These are phyloP conservation scores for Chromobotia macracanthus DNA, from an alignment of 2,797 vertebrate species.

Conservation along the genomic window DNA sequence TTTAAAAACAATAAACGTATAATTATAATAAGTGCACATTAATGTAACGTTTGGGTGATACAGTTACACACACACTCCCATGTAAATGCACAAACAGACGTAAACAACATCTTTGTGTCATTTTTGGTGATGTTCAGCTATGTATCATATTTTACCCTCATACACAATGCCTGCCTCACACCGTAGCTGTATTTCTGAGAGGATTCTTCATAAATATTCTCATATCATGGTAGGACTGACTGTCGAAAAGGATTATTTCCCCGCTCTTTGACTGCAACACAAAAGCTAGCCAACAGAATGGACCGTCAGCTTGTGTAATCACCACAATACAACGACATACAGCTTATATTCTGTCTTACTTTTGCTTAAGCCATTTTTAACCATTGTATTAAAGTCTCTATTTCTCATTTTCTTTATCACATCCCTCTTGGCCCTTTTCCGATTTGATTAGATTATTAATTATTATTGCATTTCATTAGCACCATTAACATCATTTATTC, in stretches of 20 bases:
- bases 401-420: constrained; percentile 41
- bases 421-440: constrained; percentile 61
- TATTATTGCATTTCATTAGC: constrained; percentile 73
- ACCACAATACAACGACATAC: constrained; percentile 73
- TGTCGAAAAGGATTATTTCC: constrained; percentile 59
- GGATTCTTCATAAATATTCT: constrained; percentile 56
- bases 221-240: constrained; percentile 51
- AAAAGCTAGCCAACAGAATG: constrained; percentile 66
- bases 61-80: not conserved
- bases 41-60: not conserved
- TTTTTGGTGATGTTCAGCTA: constrained; percentile 46
- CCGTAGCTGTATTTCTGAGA: constrained; percentile 51
- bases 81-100: constrained; percentile 37
- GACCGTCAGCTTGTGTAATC: constrained; percentile 79
- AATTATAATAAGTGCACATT: not conserved
- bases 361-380: constrained; percentile 76
- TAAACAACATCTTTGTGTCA: constrained; percentile 43
- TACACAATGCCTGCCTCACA: constrained; percentile 48
- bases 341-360: constrained; percentile 71
- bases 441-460: constrained; percentile 71
- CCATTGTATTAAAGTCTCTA: constrained; percentile 60
- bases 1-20: too few species aligned
- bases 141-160: constrained; percentile 47
- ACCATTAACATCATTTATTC: constrained; percentile 69
- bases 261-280: constrained; percentile 46